A percentile compares a stretch with the other conserved stretches of the same genome.
Evolutionary conservation across 2,113 vertebrate genomes (phyloP).

Genomic region (Urocolius indicus): DNA sequence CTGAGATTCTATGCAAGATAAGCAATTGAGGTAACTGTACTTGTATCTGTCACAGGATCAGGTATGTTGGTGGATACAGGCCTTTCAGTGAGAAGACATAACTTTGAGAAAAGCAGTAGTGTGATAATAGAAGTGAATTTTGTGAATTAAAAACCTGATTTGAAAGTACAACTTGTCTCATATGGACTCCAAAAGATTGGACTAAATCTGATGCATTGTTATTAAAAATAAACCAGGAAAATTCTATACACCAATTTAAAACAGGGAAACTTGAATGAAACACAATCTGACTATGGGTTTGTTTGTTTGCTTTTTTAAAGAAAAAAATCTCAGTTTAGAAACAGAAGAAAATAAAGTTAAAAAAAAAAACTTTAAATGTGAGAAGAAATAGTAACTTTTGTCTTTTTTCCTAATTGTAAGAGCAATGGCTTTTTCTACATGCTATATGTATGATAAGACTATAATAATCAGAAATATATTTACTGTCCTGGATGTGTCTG

Average conservation of each 20-base stretch:
- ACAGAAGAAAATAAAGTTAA: not conserved
- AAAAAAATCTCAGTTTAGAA: not conserved
- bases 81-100: not conserved
- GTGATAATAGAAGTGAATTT: not conserved
- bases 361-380: not conserved
- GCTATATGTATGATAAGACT: not conserved
- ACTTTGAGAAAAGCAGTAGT: not conserved
- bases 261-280: not conserved
- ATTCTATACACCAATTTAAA: not conserved
- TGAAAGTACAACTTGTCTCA: not conserved
- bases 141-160: not conserved
- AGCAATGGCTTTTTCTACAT: not conserved
- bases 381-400: not conserved
- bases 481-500: not conserved
- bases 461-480: not conserved
- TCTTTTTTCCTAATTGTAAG: accelerated
- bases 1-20: not conserved
- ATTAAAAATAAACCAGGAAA: not conserved
- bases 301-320: not conserved
- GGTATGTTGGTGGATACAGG: not conserved
- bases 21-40: not conserved
- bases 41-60: not conserved
- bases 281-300: not conserved
- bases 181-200: not conserved
- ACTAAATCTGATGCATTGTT: not conserved